Percentiles rank a stretch among this genome's conserved stretches.
These are phyloP conservation scores for Chrysocyon brachyurus DNA, from an alignment of 2,797 vertebrate genomes.

Conservation along the genomic window DNA sequence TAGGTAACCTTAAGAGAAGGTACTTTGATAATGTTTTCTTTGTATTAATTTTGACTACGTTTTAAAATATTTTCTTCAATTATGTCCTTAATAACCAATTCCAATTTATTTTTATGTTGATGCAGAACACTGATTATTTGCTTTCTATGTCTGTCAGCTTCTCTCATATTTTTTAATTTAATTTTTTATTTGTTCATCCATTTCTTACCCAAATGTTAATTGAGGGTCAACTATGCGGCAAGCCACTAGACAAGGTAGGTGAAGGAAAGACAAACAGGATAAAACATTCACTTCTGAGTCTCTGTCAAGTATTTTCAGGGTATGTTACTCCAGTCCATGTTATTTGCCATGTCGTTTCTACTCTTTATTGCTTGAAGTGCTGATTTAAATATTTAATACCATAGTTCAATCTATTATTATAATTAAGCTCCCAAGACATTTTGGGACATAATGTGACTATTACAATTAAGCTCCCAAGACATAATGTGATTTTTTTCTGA, in stretches of 20 bases:
- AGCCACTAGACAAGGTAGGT: not conserved
- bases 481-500: not conserved
- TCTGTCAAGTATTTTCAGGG: not conserved
- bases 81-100: conserved; percentile 31
- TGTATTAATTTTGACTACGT: not conserved
- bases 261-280: not conserved
- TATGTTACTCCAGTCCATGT: not conserved
- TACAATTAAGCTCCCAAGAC: not conserved
- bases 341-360: not conserved
- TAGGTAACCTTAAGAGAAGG: not conserved
- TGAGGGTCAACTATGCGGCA: not conserved
- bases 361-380: not conserved
- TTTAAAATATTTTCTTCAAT: conserved; percentile 45
- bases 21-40: not conserved
- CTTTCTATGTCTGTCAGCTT: not conserved
- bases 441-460: not conserved
- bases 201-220: not conserved
- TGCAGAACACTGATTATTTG: not conserved
- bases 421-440: not conserved
- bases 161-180: conserved; percentile 37
- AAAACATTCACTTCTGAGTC: not conserved
- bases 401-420: not conserved
- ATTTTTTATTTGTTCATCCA: not conserved
- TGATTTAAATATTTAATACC: conserved; percentile 15
- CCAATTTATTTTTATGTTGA: conserved; percentile 45